Evolutionary conservation across 2,113 vertebrate genomes (phyloP).

Genomic region (Xyrauchen texanus): DNA sequence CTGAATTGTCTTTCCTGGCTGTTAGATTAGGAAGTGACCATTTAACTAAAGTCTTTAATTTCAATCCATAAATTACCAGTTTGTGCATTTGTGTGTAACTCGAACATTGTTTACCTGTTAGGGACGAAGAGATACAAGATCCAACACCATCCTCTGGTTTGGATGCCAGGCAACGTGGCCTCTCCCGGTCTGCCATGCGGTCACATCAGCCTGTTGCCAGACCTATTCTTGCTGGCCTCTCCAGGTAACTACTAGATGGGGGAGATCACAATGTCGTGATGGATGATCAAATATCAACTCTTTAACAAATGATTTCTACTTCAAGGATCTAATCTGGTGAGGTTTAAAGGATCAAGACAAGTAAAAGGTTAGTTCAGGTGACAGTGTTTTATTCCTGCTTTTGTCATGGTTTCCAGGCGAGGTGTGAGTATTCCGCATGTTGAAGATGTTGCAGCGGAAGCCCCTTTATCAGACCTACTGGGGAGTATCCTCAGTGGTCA

Average conservation of each 20-base stretch:
- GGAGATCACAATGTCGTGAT: not conserved
- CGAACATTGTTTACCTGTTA: not conserved
- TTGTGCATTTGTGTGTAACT: not conserved
- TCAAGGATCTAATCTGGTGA: no score
- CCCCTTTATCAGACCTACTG: constrained; percentile 87
- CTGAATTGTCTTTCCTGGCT: not conserved
- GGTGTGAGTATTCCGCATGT: constrained; percentile 57
- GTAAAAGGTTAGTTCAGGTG: no score
- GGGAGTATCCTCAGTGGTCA: constrained; percentile 92
- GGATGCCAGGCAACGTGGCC: constrained; percentile 83
- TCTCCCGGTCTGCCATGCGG: constrained; percentile 89
- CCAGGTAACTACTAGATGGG: constrained; percentile 77
- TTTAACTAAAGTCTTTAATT: not conserved
- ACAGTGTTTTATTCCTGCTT: not conserved
- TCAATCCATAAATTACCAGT: no score
- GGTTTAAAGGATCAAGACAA: no score
- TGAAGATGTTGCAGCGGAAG: constrained; percentile 69
- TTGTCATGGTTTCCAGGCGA: constrained; percentile 57
- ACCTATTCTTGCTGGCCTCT: constrained; percentile 81
- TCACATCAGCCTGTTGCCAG: constrained; percentile 94
- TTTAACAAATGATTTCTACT: no score
- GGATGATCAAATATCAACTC: no score
- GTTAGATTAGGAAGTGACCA: not conserved
- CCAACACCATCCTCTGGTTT: constrained; percentile 74
- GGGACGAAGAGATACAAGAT: constrained; percentile 70